phyloP scores from a whole-genome alignment of 2,888 invertebrate species.

The Ornithoptera alexandrae region DNA sequence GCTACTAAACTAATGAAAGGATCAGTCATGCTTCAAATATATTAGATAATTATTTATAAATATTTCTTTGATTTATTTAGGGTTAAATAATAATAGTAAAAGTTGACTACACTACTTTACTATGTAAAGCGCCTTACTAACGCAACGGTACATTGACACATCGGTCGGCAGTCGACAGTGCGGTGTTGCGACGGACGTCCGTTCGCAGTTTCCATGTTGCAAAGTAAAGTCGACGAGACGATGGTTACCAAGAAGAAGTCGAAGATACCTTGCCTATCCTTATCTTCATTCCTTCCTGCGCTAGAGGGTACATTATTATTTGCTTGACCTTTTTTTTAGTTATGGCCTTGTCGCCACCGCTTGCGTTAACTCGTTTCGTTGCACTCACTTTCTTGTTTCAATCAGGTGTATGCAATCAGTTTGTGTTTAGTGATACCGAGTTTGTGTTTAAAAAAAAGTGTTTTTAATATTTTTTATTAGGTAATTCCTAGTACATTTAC shows the following conservation, averaged over 20 bases:
- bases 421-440: conserved; percentile 51
- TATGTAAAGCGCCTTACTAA: conserved; percentile 60
- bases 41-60: too few species aligned
- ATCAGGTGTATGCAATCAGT: conserved; percentile 68
- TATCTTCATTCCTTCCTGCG: conserved; percentile 72
- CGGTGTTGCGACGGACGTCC: conserved; percentile 71
- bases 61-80: too few species aligned
- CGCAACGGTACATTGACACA: conserved; percentile 66
- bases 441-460: conserved; percentile 54
- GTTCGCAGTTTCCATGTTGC: conserved; percentile 65
- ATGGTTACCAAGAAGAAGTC: conserved; percentile 77
- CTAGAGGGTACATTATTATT: conserved; percentile 69
- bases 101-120: conserved; percentile 28
- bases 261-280: conserved; percentile 75
- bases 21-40: too few species aligned
- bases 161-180: conserved; percentile 56
- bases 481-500: conserved; percentile 8
- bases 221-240: conserved; percentile 66
- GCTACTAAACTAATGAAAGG: too few species aligned
- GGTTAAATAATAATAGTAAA: not conserved
- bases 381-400: conserved; percentile 76
- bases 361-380: conserved; percentile 71
- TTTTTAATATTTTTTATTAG: conserved; percentile 34
- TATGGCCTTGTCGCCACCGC: conserved; percentile 68
- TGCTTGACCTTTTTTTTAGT: conserved; percentile 56